Evolutionary conservation across 2,113 vertebrate genomes (phyloP).

Genomic region (Rhinoderma darwinii): DNA sequence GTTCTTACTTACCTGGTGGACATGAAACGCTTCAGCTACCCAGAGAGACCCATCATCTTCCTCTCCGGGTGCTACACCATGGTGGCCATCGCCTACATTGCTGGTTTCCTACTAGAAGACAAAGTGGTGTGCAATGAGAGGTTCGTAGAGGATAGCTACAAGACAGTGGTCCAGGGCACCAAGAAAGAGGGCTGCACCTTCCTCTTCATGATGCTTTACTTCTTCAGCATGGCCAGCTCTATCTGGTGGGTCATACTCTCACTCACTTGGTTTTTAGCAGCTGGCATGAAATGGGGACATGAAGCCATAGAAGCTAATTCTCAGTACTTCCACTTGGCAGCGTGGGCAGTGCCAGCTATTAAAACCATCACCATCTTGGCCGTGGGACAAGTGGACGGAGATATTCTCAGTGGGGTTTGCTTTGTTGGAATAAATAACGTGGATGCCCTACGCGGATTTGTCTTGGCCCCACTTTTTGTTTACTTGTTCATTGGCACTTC

Average conservation of each 20-base stretch:
- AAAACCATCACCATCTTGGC: conserved; percentile 96
- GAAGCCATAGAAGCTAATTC: conserved; percentile 97
- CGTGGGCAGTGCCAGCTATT: conserved; percentile 95
- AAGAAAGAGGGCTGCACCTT: conserved; percentile 97
- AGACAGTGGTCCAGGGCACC: conserved; percentile 92
- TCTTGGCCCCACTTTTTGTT: conserved; percentile 92
- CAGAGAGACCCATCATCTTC: conserved; percentile 93
- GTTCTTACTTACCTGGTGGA: conserved; percentile 95
- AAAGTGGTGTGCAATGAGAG: conserved; percentile 89
- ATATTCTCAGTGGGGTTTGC: conserved; percentile 90
- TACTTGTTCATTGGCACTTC: conserved; percentile 96
- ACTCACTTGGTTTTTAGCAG: conserved; percentile 94
- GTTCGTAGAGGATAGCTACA: conserved; percentile 85
- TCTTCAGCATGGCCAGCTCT: conserved; percentile 97
- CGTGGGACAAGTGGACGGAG: conserved; percentile 92
- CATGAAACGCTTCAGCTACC: conserved; percentile 96
- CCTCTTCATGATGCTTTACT: conserved; percentile 98
- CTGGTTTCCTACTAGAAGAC: conserved; percentile 90
- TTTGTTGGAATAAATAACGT: conserved; percentile 94
- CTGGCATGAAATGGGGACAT: conserved; percentile 97
- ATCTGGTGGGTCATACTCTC: conserved; percentile 97
- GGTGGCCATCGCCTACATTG: conserved; percentile 90
- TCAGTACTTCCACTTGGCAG: conserved; percentile 93
- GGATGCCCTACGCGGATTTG: conserved; percentile 91
- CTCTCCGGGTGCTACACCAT: conserved; percentile 94